Base-by-base conservation (phyloP, 1,140 invertebrate species). In the Hirudo medicinalis region DNA sequence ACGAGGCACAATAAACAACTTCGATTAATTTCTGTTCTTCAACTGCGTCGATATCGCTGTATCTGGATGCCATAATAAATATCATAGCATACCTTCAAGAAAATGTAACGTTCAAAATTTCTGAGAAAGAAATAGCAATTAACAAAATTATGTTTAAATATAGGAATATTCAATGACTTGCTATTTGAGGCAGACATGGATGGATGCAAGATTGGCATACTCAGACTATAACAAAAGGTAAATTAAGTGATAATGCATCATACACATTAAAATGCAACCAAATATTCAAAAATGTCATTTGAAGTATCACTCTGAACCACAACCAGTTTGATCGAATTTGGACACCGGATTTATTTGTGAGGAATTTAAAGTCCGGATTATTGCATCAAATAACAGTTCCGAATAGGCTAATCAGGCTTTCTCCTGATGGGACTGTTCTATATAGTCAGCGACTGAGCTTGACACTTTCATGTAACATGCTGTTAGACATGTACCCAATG, bases 401-500 rank as follows among this genome's bases (percentile, higher is more conserved):
- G 15, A 87, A 87, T 76, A 86, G 87, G 25, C 77, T 87, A 13
- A 84, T 88, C 71, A 76, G 87, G 67, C 85, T 87, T 36, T 83
- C 85, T 75, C 85, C 85, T 4, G 81, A 86, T 72, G 87, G 87
- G 19, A 78, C 84, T 68, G 84, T 87, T 55, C 80, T 87, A 4
- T 88, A 88, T 78, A 86, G 73, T 43, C 76, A 76, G 57, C 53
- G 78, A 71, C 53, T 79, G 60, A 76, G 77, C 0, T 69, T 78
- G 54, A 76, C 76, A 19, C 70, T 80, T 4, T 74, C 75, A 17
- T 98, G 95, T 81, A 91, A 92, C 11, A 98, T 98, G 94, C 89
- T 94, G 77, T 83, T 98, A 27, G 86, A 91, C 75, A 92, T 91
- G 79, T 98, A 97, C 83, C 95, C 95, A 8, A 92, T 97, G 90